Conservation (phyloP, 2,113 vertebrate genomes). For the Dolichallabes microphthalmus region DNA sequence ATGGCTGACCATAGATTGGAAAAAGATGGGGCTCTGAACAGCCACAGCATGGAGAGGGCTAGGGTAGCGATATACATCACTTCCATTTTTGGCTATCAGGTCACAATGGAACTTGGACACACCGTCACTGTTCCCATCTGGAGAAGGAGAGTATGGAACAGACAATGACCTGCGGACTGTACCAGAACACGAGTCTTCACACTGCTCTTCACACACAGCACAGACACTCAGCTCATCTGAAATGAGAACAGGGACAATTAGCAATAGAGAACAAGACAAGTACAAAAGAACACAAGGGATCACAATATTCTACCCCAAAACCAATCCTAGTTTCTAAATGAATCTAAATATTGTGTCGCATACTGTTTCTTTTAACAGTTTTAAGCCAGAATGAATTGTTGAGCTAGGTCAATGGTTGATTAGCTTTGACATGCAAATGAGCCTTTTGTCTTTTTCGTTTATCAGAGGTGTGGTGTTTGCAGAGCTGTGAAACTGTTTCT, state of each 20-base stretch:
- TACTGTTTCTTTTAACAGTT: slow-evolving; percentile 27
- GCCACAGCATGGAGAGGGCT: slow-evolving; percentile 88
- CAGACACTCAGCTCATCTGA: slow-evolving; percentile 81
- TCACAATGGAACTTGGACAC: slow-evolving; percentile 86
- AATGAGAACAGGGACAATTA: slow-evolving; percentile 55
- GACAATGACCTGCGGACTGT: slow-evolving; percentile 73
- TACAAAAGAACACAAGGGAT: background rate
- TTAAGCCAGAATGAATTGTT: slow-evolving; percentile 11
- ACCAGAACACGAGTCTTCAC: slow-evolving; percentile 71
- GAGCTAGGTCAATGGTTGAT: slow-evolving; percentile 42
- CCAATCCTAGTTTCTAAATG: background rate
- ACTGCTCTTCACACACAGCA: slow-evolving; percentile 77
- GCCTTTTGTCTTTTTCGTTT: slow-evolving; percentile 50
- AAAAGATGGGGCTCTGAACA: slow-evolving; percentile 84
- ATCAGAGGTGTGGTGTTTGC: slow-evolving; percentile 55
- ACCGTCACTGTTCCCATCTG: slow-evolving; percentile 76
- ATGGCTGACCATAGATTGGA: slow-evolving; percentile 73
- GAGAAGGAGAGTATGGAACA: slow-evolving; percentile 75
- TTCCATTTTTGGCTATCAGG: slow-evolving; percentile 83
- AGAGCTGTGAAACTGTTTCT: slow-evolving; percentile 47
- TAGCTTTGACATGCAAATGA: slow-evolving; percentile 56
- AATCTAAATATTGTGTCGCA: background rate
- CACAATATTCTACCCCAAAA: slow-evolving; percentile 10
- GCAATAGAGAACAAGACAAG: background rate
- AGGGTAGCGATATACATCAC: slow-evolving; percentile 84